A percentile compares a stretch with the other conserved stretches of the same genome.
Evolutionary conservation across 2,888 invertebrate genomes (phyloP).

Genomic region (Gasteruption jaculator): DNA sequence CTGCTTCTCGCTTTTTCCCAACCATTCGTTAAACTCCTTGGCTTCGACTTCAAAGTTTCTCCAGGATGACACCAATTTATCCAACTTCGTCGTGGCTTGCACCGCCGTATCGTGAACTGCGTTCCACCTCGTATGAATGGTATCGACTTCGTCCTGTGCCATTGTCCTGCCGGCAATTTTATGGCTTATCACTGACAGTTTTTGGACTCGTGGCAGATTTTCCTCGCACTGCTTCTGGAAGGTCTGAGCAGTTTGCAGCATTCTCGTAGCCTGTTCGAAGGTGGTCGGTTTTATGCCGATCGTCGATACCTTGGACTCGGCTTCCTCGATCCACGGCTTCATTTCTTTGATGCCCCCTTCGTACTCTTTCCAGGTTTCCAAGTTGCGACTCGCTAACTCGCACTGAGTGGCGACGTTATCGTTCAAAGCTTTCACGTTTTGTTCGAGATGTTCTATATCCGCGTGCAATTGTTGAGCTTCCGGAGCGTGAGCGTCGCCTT

Average conservation of each 20-base stretch:
- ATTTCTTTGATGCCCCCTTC: conserved; percentile 74
- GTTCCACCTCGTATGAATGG: conserved; percentile 79
- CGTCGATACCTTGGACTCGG: conserved; percentile 73
- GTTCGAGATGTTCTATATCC: conserved; percentile 71
- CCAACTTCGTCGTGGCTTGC: conserved; percentile 74
- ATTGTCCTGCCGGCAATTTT: conserved; percentile 71
- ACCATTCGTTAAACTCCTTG: conserved; percentile 74
- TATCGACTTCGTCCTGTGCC: conserved; percentile 80
- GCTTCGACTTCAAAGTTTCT: conserved; percentile 75
- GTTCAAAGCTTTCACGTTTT: conserved; percentile 72
- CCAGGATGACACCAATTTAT: conserved; percentile 77
- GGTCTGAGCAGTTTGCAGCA: conserved; percentile 67
- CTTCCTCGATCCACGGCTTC: conserved; percentile 84
- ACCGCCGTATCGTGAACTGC: conserved; percentile 75
- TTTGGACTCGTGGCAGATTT: conserved; percentile 70
- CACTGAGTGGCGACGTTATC: conserved; percentile 73
- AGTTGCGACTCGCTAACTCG: conserved; percentile 70
- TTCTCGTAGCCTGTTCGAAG: conserved; percentile 75
- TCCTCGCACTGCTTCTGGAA: conserved; percentile 76
- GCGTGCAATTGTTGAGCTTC: conserved; percentile 72
- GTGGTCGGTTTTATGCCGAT: conserved; percentile 71
- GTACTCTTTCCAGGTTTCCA: conserved; percentile 81
- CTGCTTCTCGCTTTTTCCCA: conserved; percentile 63
- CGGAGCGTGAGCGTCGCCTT: conserved; percentile 47
- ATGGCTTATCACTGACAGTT: conserved; percentile 69